A percentile compares a stretch with the other conserved stretches of the same genome.
phyloP scores from a whole-genome alignment of 1,140 invertebrate species.

The Ostrea denselamellosa region DNA sequence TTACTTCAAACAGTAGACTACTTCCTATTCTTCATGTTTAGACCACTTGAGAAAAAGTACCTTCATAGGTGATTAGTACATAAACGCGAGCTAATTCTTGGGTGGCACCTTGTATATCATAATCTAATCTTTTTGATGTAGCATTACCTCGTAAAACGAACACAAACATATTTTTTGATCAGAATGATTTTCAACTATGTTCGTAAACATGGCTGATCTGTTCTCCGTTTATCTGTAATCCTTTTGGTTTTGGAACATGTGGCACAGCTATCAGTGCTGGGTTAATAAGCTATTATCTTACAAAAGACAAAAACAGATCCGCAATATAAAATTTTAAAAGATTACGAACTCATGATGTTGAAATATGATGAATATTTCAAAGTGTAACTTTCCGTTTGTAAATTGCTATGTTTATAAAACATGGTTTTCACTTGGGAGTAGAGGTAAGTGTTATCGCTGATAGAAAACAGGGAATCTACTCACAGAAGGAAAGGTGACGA shows the following conservation, averaged over 20 bases:
- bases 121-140: constrained; percentile 5
- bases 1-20: not conserved
- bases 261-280: not conserved
- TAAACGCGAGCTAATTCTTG: not conserved
- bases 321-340: not conserved
- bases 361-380: no score
- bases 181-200: not conserved
- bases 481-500: no score
- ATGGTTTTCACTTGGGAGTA: no score
- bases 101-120: not conserved
- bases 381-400: no score
- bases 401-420: no score
- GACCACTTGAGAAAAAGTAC: no score
- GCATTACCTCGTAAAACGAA: constrained; percentile 22
- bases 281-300: constrained; percentile 5
- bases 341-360: not conserved
- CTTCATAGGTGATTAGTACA: not conserved
- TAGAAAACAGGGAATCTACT: no score
- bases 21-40: not conserved
- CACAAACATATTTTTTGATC: not conserved
- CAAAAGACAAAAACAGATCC: not conserved
- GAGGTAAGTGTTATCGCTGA: no score
- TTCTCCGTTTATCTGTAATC: constrained; percentile 8
- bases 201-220: not conserved
- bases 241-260: not conserved